Percentiles rank a stretch among this genome's conserved stretches.
phyloP scores from a whole-genome alignment of 2,888 invertebrate species.

The Morpho achilles region DNA sequence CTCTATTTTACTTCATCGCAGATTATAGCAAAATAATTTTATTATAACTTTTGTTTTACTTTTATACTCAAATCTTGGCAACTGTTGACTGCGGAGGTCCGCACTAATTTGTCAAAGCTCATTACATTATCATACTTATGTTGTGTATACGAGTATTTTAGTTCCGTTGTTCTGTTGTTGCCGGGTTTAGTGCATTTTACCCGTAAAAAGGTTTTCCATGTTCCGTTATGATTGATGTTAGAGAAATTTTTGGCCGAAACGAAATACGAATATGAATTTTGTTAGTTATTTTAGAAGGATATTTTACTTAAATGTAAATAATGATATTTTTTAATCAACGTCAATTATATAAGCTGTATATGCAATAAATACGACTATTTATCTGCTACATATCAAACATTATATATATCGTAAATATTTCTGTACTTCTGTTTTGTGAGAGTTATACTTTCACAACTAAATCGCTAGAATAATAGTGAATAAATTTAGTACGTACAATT shows the following conservation, averaged over 20 bases:
- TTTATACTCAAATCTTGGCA: not conserved
- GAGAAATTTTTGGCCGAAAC: conserved; percentile 15
- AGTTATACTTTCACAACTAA: too few species aligned
- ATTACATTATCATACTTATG: conserved; percentile 55
- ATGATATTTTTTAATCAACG: not conserved
- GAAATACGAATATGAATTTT: conserved; percentile 12
- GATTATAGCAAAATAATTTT: too few species aligned
- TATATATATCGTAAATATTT: too few species aligned
- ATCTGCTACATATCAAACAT: too few species aligned
- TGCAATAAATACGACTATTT: too few species aligned
- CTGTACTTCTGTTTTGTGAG: too few species aligned
- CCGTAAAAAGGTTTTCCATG: conserved; percentile 49
- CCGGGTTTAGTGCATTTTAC: conserved; percentile 18
- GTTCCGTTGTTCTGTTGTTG: conserved; percentile 29
- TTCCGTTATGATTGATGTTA: conserved; percentile 39
- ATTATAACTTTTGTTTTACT: not conserved
- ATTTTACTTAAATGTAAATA: not conserved
- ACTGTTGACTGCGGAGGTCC: conserved; percentile 38
- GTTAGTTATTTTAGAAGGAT: conserved; percentile 3
- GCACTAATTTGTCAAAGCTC: conserved; percentile 64
- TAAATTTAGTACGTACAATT: too few species aligned
- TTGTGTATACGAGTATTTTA: conserved; percentile 44
- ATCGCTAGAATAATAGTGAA: too few species aligned
- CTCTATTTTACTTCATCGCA: too few species aligned
- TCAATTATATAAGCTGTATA: too few species aligned